These are phyloP conservation scores for Tretioscincus oriximinensis DNA, from an alignment of 2,113 vertebrate genomes.

Conservation along the genomic window DNA sequence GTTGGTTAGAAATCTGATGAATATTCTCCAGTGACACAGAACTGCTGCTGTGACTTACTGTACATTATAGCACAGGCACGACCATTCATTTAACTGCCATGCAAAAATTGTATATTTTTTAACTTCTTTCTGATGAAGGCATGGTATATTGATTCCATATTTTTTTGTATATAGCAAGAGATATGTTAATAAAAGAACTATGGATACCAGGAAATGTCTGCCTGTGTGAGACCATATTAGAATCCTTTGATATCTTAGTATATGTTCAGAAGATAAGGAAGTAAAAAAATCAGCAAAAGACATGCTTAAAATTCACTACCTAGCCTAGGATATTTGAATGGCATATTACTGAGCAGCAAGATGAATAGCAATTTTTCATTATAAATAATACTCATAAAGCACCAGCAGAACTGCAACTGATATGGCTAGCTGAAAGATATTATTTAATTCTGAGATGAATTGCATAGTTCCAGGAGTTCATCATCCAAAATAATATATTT, in stretches of 20 bases:
- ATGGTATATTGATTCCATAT: too few species aligned
- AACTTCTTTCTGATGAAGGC: too few species aligned
- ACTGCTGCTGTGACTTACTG: neutral
- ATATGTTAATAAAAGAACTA: too few species aligned
- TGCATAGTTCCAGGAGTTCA: slow-evolving; percentile 36
- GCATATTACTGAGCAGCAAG: neutral
- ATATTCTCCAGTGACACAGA: neutral
- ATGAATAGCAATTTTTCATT: neutral
- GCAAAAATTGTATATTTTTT: too few species aligned
- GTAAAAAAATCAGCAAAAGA: neutral
- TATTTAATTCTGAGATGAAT: neutral
- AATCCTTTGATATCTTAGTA: neutral
- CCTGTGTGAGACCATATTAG: neutral
- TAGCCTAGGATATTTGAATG: neutral
- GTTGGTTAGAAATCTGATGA: neutral
- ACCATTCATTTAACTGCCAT: too few species aligned
- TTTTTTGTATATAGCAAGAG: too few species aligned
- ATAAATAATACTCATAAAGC: neutral
- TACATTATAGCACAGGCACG: neutral
- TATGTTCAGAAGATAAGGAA: neutral
- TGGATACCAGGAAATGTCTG: neutral
- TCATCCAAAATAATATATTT: slow-evolving; percentile 34
- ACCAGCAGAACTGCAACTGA: neutral
- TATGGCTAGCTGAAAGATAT: slow-evolving; percentile 24
- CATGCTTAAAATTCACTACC: neutral